Base-by-base conservation (phyloP, 2,113 vertebrate species). In the Cheirogaleus medius region DNA sequence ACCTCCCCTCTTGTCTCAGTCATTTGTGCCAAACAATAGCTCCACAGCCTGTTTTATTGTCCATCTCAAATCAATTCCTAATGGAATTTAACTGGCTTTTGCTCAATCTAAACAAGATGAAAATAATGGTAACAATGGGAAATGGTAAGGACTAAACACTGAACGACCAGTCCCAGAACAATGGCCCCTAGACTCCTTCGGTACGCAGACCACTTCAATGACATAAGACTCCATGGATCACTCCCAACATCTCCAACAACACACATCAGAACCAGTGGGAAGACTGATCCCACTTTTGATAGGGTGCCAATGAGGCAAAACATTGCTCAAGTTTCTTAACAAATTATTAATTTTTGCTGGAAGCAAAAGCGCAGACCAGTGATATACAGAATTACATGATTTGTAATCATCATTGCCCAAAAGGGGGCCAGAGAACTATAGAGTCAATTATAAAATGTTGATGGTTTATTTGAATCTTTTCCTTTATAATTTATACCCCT, bases 41-140 rank as follows among this genome's bases (percentile, higher is more conserved):
- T 63, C 42, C 37, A 69, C 0, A 71, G 66, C 37, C 68, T 60
- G 23, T 68, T 74, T 90, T 44, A 60, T 6, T 64, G 20, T 21
- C 27, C 86, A 42, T 47, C 49, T 93, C 44, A 68, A 74, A 84
- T 84, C 60, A 83, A 27, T 27, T 63, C 42, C 68, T 92, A 78
- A 78, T 20, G 34, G 60, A 92, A 77, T 58, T 80, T 84, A 90
- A 91, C 32, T 54, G 77, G 37, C 32, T 97, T 85, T 84, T n/a
- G 63, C 12, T 78, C 29, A 96, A 25, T 85, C 82, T 85, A 91
- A 84, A 85, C 52, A 89, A 91, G 58, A 78, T 9, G 20, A 91
- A 89, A 95, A 80, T 42, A 76, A 71, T 63, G 21, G 64, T 76
- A 73, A 94, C 58, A 78, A 54, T 54, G 52, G 66, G 80, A 91